Conservation (phyloP, 2,797 vertebrate species). For the Numenius phaeopus region DNA sequence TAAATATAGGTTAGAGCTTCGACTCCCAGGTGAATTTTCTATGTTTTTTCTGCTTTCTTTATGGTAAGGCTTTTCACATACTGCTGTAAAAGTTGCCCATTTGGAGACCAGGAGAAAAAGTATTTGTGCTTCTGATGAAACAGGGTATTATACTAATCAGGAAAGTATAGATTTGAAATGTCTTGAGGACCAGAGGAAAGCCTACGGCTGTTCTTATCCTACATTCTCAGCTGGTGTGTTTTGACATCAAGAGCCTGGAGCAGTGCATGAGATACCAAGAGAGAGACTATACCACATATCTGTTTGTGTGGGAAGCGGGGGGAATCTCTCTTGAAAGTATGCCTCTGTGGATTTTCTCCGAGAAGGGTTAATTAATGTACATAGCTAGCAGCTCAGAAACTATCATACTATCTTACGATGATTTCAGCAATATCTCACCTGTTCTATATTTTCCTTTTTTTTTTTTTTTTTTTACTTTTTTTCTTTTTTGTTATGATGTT, state of each 20-base stretch:
- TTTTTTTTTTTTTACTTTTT: neutral
- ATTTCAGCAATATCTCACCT: slow-evolving; percentile 1
- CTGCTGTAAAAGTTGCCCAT: neutral
- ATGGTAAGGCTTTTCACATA: neutral
- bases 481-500: neutral
- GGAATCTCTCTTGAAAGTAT: neutral
- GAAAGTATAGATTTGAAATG: slow-evolving; percentile 63
- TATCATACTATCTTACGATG: neutral
- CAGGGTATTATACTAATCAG: slow-evolving; percentile 71
- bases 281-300: slow-evolving; percentile 40
- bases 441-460: neutral
- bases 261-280: slow-evolving; percentile 61
- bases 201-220: slow-evolving; percentile 62
- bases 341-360: neutral
- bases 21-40: slow-evolving; percentile 3
- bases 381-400: slow-evolving; percentile 12
- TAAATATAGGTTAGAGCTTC: slow-evolving; percentile 19
- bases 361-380: slow-evolving; percentile 44
- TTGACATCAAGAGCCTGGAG: slow-evolving; percentile 59
- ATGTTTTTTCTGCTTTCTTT: neutral
- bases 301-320: neutral
- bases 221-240: slow-evolving; percentile 65
- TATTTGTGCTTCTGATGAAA: slow-evolving; percentile 48
- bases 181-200: slow-evolving; percentile 43
- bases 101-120: neutral